These are phyloP conservation scores for Talpa occidentalis DNA, from an alignment of 2,113 vertebrate genomes.

Conservation along the genomic window DNA sequence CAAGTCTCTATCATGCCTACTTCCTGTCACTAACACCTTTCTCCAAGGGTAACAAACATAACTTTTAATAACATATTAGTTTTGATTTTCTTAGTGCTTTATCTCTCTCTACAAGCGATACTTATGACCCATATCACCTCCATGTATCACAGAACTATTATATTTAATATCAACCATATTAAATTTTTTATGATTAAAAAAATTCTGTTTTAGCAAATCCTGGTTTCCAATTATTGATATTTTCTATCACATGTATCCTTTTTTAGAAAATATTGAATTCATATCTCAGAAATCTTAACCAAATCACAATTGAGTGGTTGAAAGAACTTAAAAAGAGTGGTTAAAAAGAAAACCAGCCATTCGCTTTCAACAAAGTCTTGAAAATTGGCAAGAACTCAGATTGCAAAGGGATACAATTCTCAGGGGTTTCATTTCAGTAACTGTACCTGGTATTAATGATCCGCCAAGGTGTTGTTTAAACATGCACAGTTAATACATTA, in stretches of 20 bases:
- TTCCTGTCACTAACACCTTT: neutral
- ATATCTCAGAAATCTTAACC: neutral
- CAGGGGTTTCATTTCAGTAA: conserved; percentile 55
- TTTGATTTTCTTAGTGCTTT: neutral
- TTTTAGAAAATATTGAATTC: neutral
- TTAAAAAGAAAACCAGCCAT: neutral
- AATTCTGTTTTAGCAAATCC: neutral
- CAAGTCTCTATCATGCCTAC: neutral
- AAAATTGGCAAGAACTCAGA: conserved; percentile 54
- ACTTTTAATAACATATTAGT: neutral
- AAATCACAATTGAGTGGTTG: neutral
- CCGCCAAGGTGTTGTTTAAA: conserved; percentile 56
- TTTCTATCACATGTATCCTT: neutral
- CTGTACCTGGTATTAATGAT: conserved; percentile 65
- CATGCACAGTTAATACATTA: conserved; percentile 36
- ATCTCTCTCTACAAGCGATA: neutral
- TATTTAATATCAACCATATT: neutral
- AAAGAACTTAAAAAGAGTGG: conserved; percentile 40
- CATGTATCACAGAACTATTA: neutral
- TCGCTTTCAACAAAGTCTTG: conserved; percentile 42
- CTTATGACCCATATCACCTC: neutral
- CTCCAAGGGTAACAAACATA: neutral
- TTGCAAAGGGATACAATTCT: conserved; percentile 43
- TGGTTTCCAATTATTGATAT: neutral
- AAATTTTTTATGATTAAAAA: conserved; percentile 2